phyloP scores from a whole-genome alignment of 2,113 vertebrate species.

The Corythaixoides concolor region DNA sequence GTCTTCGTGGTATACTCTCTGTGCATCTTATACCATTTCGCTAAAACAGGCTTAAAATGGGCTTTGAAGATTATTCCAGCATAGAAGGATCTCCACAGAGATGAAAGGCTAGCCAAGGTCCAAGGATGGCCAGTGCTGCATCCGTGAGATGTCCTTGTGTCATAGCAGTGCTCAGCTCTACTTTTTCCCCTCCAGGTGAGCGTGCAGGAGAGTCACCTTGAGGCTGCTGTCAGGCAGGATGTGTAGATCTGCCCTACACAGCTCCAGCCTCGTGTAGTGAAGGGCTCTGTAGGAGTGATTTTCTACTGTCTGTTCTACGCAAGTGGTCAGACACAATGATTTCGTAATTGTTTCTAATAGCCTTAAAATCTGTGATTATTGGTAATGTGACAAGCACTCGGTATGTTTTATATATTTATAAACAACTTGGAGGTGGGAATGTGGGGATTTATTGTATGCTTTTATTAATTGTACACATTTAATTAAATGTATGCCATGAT shows the following conservation, averaged over 20 bases:
- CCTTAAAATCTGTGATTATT: neutral
- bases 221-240: neutral
- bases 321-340: neutral
- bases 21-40: neutral
- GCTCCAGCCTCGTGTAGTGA: neutral
- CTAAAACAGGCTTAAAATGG: neutral
- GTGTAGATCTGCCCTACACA: fast-evolving
- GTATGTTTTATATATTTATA: neutral
- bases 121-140: neutral
- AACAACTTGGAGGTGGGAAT: neutral
- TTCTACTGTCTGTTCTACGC: neutral
- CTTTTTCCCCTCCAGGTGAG: neutral
- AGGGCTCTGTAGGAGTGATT: fast-evolving
- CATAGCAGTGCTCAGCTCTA: neutral
- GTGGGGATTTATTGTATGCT: neutral
- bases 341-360: fast-evolving
- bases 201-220: neutral
- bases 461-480: neutral
- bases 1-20: neutral
- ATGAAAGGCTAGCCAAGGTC: neutral
- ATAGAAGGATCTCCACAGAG: neutral
- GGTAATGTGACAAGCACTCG: neutral
- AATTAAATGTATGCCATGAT: neutral
- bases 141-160: neutral
- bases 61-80: neutral